A percentile compares a stretch with the other conserved stretches of the same genome.
phyloP scores from a whole-genome alignment of 1,140 invertebrate genomes.

The Goniozus legneri region DNA sequence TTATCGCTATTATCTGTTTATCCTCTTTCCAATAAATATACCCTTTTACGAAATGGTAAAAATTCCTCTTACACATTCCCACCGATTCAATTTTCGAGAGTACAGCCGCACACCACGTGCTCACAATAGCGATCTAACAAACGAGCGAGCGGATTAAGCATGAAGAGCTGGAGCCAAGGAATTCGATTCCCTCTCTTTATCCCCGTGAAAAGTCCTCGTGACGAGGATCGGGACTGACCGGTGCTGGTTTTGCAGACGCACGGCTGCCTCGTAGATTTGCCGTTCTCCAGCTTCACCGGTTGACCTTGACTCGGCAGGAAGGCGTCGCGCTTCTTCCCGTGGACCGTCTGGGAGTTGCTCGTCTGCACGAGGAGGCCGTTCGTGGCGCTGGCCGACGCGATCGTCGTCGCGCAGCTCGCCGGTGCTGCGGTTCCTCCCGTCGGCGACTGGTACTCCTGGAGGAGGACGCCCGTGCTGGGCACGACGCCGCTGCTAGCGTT shows the following conservation, averaged over 20 bases:
- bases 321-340: conserved; percentile 41
- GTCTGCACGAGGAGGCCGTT: conserved; percentile 15
- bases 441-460: conserved; percentile 46
- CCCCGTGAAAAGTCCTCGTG: not conserved
- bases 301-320: conserved; percentile 42
- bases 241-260: conserved; percentile 46
- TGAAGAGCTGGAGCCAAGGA: too few species aligned
- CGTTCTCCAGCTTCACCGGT: conserved; percentile 48
- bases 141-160: too few species aligned
- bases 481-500: conserved; percentile 34
- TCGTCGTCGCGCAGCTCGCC: conserved; percentile 19
- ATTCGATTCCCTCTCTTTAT: too few species aligned
- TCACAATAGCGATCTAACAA: too few species aligned
- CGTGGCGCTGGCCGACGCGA: conserved; percentile 12
- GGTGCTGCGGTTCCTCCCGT: conserved; percentile 32
- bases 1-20: too few species aligned
- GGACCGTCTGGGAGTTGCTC: not conserved
- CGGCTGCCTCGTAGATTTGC: conserved; percentile 39
- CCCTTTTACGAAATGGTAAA: too few species aligned
- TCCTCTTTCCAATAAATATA: too few species aligned
- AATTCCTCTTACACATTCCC: too few species aligned
- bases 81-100: too few species aligned
- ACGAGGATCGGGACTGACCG: conserved; percentile 23
- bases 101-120: too few species aligned
- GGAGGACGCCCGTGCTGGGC: conserved; percentile 40